Conservation (phyloP, 2,113 vertebrate species). For the Rhabdomys dilectus region DNA sequence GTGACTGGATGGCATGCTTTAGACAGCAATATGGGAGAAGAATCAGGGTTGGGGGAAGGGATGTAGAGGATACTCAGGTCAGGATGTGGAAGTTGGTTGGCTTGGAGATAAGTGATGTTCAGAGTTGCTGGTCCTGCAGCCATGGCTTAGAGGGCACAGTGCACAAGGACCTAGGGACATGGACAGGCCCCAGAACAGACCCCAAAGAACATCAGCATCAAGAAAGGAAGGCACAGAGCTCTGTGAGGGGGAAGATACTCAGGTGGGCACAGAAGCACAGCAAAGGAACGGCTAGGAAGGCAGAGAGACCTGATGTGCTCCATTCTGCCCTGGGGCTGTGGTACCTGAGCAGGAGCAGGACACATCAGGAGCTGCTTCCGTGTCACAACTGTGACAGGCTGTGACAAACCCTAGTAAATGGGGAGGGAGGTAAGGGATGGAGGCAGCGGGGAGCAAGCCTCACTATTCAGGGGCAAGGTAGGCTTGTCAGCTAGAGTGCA, state of each 20-base stretch:
- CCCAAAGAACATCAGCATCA: no score
- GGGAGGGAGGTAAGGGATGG: not conserved
- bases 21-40: not conserved
- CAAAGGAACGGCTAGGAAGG: rapidly evolving
- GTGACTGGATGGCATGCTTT: not conserved
- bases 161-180: not conserved
- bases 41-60: not conserved
- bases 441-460: not conserved
- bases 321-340: not conserved
- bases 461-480: not conserved
- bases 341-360: not conserved
- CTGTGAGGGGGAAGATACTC: not conserved
- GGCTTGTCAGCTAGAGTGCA: no score
- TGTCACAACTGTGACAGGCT: rapidly evolving
- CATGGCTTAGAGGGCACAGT: not conserved
- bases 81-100: not conserved
- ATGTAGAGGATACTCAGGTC: no score
- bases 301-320: not conserved
- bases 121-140: not conserved
- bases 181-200: not conserved
- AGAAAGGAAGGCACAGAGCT: not conserved
- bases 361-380: not conserved
- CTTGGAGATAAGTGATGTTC: not conserved
- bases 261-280: not conserved
- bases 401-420: not conserved